Conservation (phyloP, 2,113 vertebrate genomes). For the Tachuris rubrigastra region DNA sequence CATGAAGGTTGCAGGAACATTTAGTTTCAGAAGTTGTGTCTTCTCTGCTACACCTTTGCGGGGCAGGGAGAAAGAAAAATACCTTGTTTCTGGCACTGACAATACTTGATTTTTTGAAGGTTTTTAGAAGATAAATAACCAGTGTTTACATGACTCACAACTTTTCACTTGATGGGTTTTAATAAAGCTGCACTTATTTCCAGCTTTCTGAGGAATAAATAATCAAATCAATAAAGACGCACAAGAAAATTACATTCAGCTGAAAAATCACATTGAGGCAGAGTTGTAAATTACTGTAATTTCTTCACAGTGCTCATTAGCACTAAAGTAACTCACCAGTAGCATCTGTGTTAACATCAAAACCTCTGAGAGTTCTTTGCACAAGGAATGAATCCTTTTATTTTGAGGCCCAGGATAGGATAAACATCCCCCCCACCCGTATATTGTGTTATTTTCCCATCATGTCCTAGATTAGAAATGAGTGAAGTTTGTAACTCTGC, state of each 20-base stretch:
- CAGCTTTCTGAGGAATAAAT: background rate
- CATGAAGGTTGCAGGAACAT: slow-evolving; percentile 98
- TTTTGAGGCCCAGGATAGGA: background rate
- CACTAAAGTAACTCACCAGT: background rate
- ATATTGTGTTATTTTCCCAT: background rate
- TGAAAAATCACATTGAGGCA: background rate
- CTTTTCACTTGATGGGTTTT: background rate
- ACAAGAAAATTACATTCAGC: background rate
- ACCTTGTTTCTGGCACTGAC: background rate
- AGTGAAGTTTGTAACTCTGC: background rate
- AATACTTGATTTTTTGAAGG: background rate
- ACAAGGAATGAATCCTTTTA: background rate
- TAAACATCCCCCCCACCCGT: background rate
- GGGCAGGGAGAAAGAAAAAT: background rate
- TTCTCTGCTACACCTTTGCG: slow-evolving; percentile 92
- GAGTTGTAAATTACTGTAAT: background rate
- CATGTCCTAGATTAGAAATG: background rate
- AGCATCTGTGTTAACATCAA: background rate
- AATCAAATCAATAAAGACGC: background rate
- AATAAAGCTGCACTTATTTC: background rate
- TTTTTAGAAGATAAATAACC: background rate
- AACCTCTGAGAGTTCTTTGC: background rate
- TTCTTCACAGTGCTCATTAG: background rate
- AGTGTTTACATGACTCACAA: rapidly evolving
- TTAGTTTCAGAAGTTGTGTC: slow-evolving; percentile 95